Conservation (phyloP, 2,113 vertebrate species). For the Mystacornis crossleyi region DNA sequence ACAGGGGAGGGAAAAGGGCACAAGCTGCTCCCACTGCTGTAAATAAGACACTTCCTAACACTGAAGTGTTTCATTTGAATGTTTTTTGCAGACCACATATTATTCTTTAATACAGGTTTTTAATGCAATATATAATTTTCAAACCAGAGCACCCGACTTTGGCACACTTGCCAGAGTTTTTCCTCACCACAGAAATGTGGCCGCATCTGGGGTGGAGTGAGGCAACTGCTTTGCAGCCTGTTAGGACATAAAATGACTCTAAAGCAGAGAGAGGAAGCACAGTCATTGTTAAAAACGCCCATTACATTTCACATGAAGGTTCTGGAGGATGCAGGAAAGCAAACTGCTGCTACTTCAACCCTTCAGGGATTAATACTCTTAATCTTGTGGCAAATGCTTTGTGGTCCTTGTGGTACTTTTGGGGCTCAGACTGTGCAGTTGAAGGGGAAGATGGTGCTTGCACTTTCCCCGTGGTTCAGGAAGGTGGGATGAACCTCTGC, state of each 20-base stretch:
- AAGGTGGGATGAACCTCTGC: not conserved
- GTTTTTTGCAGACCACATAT: constrained; percentile 23
- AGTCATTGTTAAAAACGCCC: not conserved
- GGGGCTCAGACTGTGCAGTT: not conserved
- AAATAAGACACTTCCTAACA: constrained; percentile 60
- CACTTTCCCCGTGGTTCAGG: not conserved
- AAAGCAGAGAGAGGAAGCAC: not conserved
- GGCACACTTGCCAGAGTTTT: constrained; percentile 18
- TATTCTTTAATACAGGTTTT: constrained; percentile 54
- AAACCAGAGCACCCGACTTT: constrained; percentile 30
- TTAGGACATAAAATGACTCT: not conserved
- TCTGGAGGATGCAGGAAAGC: not conserved
- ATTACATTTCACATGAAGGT: not conserved
- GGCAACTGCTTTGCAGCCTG: not conserved
- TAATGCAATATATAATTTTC: constrained; percentile 45
- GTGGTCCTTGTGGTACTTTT: not conserved
- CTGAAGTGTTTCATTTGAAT: not conserved
- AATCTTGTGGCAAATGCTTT: not conserved
- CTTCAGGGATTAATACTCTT: not conserved
- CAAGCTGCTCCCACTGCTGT: not conserved
- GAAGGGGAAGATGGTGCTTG: not conserved
- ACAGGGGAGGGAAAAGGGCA: not conserved
- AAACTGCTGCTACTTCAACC: not conserved
- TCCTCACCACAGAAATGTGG: constrained; percentile 44
- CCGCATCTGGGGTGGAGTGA: not conserved